Evolutionary conservation across 2,888 invertebrate genomes (phyloP), one percentile per base, ranked within the genome.

Genomic region (Zeuzera pyrina): DNA sequence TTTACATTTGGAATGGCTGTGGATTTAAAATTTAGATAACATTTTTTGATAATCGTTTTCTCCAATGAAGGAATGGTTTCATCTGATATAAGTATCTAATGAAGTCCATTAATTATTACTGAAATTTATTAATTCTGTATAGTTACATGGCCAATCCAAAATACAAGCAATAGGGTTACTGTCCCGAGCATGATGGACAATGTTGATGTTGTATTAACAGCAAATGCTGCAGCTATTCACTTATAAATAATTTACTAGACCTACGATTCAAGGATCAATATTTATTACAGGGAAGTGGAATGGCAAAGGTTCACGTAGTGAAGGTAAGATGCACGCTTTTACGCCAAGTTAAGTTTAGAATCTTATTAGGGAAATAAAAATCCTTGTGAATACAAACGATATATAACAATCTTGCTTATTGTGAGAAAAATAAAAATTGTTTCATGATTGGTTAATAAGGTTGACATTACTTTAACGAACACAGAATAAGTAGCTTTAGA

Each of bases 231-330:
- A 45, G 67, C 64, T 42, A n/a, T n/a, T n/a, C n/a, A n/a, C n/a
- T n/a, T n/a, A n/a, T n/a, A n/a, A 36, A 49, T n/a, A n/a, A n/a
- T n/a, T n/a, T n/a, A n/a, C n/a, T n/a, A n/a, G n/a, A n/a, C n/a
- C n/a, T 50, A 39, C 42, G 51, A 63, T 57, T 68, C 52, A 67
- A 66, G 53, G 49, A 43, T 42, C 44, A 51, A 51, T 74, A 47
- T 76, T 73, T 50, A 64, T 83, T 83, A 68, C 81, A 83, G 81
- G 81, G 77, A 59, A 74, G 70, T 71, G 79, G 79, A 42, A 49
- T 77, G 49, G 48, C 60, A 47, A 78, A 65, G 55, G 47, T 74
- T 32, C 79, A 76, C 51, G 63, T 77, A 45, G 70, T 81, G 3
- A 81, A 81, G 78, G 79, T 81, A 62, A 78, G 77, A 48, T 39